A percentile compares a stretch with the other conserved stretches of the same genome.
These are phyloP conservation scores for Sigmodon hispidus DNA, from an alignment of 2,113 vertebrate genomes.

Conservation along the genomic window DNA sequence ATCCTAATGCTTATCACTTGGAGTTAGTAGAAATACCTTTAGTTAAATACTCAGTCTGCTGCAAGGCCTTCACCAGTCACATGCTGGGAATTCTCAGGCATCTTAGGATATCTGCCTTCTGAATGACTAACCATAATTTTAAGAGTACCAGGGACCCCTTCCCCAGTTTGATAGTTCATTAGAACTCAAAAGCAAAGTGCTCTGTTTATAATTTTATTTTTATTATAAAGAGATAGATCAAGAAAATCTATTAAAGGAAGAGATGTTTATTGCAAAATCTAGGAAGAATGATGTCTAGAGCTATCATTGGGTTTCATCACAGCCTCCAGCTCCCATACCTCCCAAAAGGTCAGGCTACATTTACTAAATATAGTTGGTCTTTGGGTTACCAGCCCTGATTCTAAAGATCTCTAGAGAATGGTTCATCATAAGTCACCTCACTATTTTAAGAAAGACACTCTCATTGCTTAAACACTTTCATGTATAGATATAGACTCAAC, in stretches of 20 bases:
- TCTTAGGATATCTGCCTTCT: background rate
- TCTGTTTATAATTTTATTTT: background rate
- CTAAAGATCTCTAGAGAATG: background rate
- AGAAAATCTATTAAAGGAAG: background rate
- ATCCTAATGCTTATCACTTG: background rate
- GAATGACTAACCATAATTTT: background rate
- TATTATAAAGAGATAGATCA: background rate
- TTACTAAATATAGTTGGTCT: background rate
- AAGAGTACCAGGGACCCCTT: background rate
- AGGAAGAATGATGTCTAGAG: background rate
- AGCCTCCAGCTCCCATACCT: background rate
- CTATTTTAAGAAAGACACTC: background rate
- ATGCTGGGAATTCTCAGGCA: too few species aligned
- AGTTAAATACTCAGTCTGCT: background rate
- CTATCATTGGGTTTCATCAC: background rate
- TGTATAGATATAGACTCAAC: background rate
- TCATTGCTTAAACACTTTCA: background rate
- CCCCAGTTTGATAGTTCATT: background rate
- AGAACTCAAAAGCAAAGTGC: background rate
- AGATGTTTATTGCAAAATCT: background rate
- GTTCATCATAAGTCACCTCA: background rate
- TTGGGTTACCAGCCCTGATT: background rate
- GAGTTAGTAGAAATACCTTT: background rate
- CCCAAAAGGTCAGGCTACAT: background rate
- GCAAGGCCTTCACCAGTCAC: background rate